phyloP scores from a whole-genome alignment of 2,113 vertebrate genomes.

The Erinaceus europaeus region DNA sequence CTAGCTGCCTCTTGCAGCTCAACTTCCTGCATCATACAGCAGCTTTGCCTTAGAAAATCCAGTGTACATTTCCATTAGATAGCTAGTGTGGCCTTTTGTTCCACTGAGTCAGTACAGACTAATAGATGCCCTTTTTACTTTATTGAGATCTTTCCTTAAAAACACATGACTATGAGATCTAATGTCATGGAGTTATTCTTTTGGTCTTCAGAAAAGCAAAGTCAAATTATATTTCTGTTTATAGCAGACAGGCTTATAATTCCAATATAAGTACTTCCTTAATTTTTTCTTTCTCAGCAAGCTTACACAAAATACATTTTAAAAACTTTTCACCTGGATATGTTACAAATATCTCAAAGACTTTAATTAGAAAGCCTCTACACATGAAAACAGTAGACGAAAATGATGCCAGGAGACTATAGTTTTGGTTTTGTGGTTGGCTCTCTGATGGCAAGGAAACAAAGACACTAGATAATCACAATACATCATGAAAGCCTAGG shows the following conservation, averaged over 20 bases:
- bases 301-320: slow-evolving; percentile 34
- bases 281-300: slow-evolving; percentile 58
- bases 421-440: background rate
- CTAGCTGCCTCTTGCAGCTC: background rate
- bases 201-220: slow-evolving; percentile 40
- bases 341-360: slow-evolving; percentile 43
- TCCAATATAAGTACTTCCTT: slow-evolving; percentile 56
- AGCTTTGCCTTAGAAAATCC: background rate
- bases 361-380: slow-evolving; percentile 65
- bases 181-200: background rate
- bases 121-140: slow-evolving; percentile 33
- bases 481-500: background rate
- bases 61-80: background rate
- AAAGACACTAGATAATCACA: slow-evolving; percentile 21
- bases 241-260: slow-evolving; percentile 43
- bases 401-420: slow-evolving; percentile 9
- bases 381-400: slow-evolving; percentile 15
- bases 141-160: slow-evolving; percentile 17
- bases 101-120: slow-evolving; percentile 22
- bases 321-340: slow-evolving; percentile 32
- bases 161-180: slow-evolving; percentile 15
- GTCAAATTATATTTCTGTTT: slow-evolving; percentile 53
- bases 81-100: background rate
- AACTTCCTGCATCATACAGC: background rate
- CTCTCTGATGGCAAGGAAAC: slow-evolving; percentile 17